Conservation (phyloP, 2,113 vertebrate genomes). For the Regulus satrapa region DNA sequence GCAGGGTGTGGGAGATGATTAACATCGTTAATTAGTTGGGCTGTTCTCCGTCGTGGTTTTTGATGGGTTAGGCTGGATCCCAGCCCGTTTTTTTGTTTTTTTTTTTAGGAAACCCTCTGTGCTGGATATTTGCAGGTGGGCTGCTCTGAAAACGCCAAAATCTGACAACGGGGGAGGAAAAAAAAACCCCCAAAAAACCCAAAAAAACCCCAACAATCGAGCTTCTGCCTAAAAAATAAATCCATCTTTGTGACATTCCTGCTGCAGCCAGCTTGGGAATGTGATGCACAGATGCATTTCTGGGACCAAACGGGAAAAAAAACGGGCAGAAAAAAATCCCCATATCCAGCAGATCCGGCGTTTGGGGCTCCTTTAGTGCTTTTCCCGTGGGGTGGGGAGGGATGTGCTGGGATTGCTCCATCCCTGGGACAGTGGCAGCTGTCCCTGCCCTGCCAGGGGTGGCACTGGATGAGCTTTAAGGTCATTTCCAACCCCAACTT, state of each 20-base stretch:
- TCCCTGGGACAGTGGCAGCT: rapidly evolving
- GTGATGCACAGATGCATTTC: rapidly evolving
- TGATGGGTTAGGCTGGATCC: neutral
- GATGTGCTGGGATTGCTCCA: rapidly evolving
- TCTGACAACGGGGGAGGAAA: rapidly evolving
- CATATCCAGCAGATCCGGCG: neutral
- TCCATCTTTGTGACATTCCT: rapidly evolving
- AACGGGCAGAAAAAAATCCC: neutral
- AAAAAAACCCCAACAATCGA: too few relatives aligned
- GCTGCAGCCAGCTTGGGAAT: neutral
- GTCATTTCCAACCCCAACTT: neutral
- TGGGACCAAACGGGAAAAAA: neutral
- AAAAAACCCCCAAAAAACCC: too few relatives aligned
- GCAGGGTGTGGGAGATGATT: neutral
- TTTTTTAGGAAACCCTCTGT: neutral
- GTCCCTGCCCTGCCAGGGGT: too few relatives aligned
- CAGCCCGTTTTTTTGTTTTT: neutral
- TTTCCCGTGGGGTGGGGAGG: neutral
- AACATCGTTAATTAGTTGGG: rapidly evolving
- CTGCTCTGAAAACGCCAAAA: neutral
- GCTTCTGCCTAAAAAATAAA: neutral
- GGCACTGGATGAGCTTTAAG: neutral
- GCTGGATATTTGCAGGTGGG: neutral
- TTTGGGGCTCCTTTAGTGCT: neutral
- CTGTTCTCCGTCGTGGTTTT: neutral